A percentile compares a stretch with the other conserved stretches of the same genome.
Evolutionary conservation across 2,113 vertebrate species (phyloP).

Genomic region (Gallinago jamesoni): DNA sequence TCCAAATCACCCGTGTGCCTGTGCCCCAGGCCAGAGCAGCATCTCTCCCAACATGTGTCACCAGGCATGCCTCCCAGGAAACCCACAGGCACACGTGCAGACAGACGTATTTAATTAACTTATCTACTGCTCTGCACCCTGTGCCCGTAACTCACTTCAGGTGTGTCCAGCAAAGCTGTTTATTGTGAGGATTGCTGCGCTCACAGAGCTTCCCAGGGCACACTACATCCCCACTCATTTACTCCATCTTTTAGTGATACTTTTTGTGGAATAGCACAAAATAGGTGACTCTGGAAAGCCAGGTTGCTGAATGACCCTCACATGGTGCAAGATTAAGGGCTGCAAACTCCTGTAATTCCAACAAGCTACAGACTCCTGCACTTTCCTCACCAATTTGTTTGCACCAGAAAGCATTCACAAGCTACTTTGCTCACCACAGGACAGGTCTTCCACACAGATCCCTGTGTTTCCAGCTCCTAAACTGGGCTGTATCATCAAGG

Average conservation of each 20-base stretch:
- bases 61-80: background rate
- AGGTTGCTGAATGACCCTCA: background rate
- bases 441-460: background rate
- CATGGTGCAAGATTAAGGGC: background rate
- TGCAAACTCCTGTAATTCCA: background rate
- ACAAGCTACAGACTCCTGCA: background rate
- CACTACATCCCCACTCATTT: background rate
- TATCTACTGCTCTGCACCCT: background rate
- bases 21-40: background rate
- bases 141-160: background rate
- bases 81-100: fast-evolving
- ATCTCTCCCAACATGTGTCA: background rate
- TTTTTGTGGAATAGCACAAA: background rate
- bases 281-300: background rate
- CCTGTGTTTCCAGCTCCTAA: background rate
- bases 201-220: background rate
- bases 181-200: background rate
- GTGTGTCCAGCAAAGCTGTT: background rate
- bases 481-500: background rate
- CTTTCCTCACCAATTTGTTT: background rate
- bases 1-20: background rate
- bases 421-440: background rate
- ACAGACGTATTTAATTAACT: background rate
- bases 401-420: background rate
- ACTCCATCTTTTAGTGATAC: background rate